phyloP scores from a whole-genome alignment of 64 coral and sea anemone genomes.

The Orbicella faveolata region DNA sequence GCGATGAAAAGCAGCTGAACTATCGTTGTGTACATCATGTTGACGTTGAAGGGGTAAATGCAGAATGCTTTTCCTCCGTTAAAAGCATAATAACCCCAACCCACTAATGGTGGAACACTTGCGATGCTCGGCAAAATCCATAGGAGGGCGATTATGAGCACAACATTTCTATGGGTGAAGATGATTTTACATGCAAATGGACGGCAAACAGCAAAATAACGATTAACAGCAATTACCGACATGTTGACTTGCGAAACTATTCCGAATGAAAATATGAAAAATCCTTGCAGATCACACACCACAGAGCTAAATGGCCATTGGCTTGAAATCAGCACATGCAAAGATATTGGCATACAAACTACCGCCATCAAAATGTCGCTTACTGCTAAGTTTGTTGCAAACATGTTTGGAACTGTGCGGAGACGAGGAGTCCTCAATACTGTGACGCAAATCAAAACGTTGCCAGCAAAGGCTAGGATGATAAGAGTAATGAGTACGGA shows the following conservation, averaged over 20 bases:
- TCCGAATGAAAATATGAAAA: constrained; percentile 46
- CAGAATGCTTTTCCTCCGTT: constrained; percentile 64
- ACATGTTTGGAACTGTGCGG: constrained; percentile 47
- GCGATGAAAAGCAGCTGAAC: constrained; percentile 54
- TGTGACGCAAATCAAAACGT: constrained; percentile 28
- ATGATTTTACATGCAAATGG: constrained; percentile 34
- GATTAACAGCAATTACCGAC: constrained; percentile 57
- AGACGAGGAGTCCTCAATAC: constrained; percentile 11
- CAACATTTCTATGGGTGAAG: constrained; percentile 29
- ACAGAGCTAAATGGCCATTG: constrained; percentile 47
- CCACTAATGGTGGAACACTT: constrained; percentile 56
- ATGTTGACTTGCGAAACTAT: constrained; percentile 60
- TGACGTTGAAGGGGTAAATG: constrained; percentile 68
- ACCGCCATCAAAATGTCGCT: constrained; percentile 56
- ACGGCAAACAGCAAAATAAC: constrained; percentile 44
- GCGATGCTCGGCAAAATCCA: constrained; percentile 62
- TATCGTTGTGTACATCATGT: constrained; percentile 49
- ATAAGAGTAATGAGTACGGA: constrained; percentile 26
- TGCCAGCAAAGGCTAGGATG: constrained; percentile 29
- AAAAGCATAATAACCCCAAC: constrained; percentile 76
- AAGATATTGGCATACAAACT: constrained; percentile 49
- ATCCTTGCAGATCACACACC: constrained; percentile 55
- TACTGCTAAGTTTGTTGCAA: constrained; percentile 51
- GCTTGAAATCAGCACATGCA: constrained; percentile 35
- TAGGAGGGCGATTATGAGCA: constrained; percentile 42